These are phyloP conservation scores for Xestoiulus laeticollis DNA, from an alignment of 2,888 invertebrate genomes.

Conservation along the genomic window DNA sequence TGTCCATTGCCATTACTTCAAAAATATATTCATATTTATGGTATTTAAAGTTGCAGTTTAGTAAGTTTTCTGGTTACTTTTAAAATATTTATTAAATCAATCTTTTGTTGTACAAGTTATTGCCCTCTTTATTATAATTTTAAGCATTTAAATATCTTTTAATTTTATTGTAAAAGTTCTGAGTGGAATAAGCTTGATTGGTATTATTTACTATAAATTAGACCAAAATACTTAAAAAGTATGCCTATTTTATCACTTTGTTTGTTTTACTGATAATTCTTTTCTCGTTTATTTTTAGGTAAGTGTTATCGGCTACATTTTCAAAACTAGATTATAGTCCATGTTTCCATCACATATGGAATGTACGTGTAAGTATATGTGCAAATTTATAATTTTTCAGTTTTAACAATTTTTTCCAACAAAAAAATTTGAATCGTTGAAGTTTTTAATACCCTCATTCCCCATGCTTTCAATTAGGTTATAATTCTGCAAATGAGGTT, in stretches of 20 bases:
- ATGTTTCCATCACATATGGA: neutral
- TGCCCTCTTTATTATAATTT: neutral
- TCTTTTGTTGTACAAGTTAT: neutral
- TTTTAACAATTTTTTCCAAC: no score
- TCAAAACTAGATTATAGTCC: neutral
- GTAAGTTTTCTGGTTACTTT: no score
- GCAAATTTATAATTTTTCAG: no score
- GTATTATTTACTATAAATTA: neutral
- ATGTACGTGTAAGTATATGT: neutral
- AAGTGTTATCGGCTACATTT: neutral
- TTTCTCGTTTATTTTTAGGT: conserved; percentile 28
- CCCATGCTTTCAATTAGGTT: neutral
- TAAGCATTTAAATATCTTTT: no score
- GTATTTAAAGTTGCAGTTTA: no score
- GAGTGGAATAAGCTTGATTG: neutral
- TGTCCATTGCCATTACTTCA: no score
- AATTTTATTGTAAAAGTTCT: no score
- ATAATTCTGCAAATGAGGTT: neutral
- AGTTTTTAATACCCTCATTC: neutral
- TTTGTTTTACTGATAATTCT: neutral
- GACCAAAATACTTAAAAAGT: neutral
- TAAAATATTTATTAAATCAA: no score
- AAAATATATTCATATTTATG: no score
- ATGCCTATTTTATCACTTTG: neutral
- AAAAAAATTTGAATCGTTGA: no score